Conservation (phyloP, 2,113 vertebrate genomes). For the Columba livia region DNA sequence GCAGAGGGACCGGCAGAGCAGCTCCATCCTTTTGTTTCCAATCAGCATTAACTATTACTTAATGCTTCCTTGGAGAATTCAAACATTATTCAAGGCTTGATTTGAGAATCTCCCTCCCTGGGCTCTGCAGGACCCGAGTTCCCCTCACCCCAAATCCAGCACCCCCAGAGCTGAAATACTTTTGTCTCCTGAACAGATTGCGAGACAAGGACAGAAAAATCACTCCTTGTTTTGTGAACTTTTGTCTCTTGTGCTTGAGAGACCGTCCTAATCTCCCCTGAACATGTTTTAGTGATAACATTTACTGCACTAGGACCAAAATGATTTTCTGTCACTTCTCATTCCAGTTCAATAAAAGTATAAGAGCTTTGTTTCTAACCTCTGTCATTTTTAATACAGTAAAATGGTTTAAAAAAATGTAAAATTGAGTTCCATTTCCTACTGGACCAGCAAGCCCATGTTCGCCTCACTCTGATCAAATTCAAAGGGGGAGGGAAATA, state of each 20-base stretch:
- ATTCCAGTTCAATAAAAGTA: slow-evolving; percentile 76
- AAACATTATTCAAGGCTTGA: neutral
- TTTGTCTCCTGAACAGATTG: slow-evolving; percentile 38
- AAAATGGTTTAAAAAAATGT: slow-evolving; percentile 74
- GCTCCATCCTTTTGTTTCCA: neutral
- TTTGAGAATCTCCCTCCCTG: fast-evolving
- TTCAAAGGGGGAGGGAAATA: slow-evolving; percentile 32
- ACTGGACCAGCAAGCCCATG: slow-evolving; percentile 65
- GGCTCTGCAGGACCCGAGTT: neutral
- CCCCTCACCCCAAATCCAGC: neutral
- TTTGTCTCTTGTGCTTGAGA: slow-evolving; percentile 72
- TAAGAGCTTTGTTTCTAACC: slow-evolving; percentile 80
- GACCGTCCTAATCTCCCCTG: slow-evolving; percentile 70
- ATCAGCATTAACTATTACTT: neutral
- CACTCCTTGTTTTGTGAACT: slow-evolving; percentile 62
- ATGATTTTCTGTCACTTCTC: slow-evolving; percentile 82
- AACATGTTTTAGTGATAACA: slow-evolving; percentile 76
- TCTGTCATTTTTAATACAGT: slow-evolving; percentile 83
- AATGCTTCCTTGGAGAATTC: neutral
- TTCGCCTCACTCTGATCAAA: slow-evolving; percentile 72
- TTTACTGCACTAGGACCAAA: slow-evolving; percentile 77
- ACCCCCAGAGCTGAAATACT: neutral
- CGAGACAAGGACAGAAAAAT: slow-evolving; percentile 34
- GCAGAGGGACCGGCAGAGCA: neutral
- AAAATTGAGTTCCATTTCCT: slow-evolving; percentile 79